phyloP scores from a whole-genome alignment of 2,888 invertebrate species.

The Leptopilina myrica region DNA sequence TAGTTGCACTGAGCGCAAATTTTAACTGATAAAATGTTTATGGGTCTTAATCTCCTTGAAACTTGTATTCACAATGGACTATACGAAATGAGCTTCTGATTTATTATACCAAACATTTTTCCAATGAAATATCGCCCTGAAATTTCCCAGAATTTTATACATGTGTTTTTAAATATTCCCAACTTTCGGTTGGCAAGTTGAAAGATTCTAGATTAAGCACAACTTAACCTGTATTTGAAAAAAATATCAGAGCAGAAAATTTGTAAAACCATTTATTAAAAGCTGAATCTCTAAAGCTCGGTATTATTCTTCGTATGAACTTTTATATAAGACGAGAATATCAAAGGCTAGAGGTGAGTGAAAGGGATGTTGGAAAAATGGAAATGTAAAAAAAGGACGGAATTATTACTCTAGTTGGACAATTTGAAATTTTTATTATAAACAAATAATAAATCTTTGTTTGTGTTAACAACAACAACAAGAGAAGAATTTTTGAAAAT shows the following conservation, averaged over 20 bases:
- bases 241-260: slow-evolving; percentile 6
- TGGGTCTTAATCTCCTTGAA: not conserved
- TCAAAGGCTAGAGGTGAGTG: slow-evolving; percentile 12
- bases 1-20: not conserved
- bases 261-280: slow-evolving; percentile 12
- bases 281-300: slow-evolving; percentile 13
- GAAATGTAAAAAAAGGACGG: not conserved
- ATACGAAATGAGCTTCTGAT: not conserved
- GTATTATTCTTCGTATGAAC: slow-evolving; percentile 15
- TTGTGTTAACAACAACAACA: no score
- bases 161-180: not conserved
- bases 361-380: slow-evolving; percentile 28
- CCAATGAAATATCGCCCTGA: not conserved
- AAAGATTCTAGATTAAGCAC: not conserved
- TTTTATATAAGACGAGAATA: slow-evolving; percentile 15
- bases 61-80: not conserved
- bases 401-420: not conserved
- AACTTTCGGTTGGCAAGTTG: not conserved
- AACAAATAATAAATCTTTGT: not conserved
- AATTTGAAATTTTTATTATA: no score
- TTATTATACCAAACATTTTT: not conserved
- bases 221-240: slow-evolving; percentile 15
- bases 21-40: slow-evolving; percentile 3
- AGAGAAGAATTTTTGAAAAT: no score
- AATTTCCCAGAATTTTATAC: no score